A percentile compares a stretch with the other conserved stretches of the same genome.
phyloP scores from a whole-genome alignment of 2,113 vertebrate species.

The Gavia stellata region DNA sequence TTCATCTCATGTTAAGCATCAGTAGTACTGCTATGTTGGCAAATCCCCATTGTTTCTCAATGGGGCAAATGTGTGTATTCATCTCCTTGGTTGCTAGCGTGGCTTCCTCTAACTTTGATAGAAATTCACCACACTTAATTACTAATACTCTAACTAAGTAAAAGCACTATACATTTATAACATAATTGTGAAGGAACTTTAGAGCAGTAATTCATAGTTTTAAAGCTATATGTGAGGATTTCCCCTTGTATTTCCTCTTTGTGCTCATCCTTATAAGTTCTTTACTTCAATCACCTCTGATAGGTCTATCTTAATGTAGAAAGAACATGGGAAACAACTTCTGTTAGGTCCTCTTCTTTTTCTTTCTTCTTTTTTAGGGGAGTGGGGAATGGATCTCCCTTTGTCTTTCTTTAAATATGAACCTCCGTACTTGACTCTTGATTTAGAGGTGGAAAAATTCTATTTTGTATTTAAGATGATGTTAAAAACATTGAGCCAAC shows the following conservation, averaged over 20 bases:
- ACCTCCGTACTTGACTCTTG: neutral
- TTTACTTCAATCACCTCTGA: neutral
- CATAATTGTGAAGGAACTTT: neutral
- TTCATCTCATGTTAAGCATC: neutral
- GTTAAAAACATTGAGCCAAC: neutral
- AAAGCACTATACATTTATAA: neutral
- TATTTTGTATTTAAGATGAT: neutral
- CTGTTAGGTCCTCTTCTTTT: neutral
- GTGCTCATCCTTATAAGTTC: rapidly evolving
- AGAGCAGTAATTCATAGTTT: neutral
- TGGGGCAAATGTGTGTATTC: neutral
- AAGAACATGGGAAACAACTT: neutral
- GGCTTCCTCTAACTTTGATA: neutral
- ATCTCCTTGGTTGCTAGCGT: neutral
- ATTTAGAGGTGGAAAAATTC: neutral
- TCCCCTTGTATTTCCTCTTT: neutral
- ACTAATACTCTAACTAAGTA: neutral
- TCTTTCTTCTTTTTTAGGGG: rapidly evolving
- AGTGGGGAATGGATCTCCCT: rapidly evolving
- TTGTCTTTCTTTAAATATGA: neutral
- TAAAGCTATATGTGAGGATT: neutral
- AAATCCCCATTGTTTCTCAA: neutral
- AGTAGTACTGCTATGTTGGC: neutral
- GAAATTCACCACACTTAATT: neutral
- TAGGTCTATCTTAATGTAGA: rapidly evolving